A percentile compares a stretch with the other conserved stretches of the same genome.
These are phyloP conservation scores for Hydropotes inermis DNA, from an alignment of 2,113 vertebrate species.

Conservation along the genomic window DNA sequence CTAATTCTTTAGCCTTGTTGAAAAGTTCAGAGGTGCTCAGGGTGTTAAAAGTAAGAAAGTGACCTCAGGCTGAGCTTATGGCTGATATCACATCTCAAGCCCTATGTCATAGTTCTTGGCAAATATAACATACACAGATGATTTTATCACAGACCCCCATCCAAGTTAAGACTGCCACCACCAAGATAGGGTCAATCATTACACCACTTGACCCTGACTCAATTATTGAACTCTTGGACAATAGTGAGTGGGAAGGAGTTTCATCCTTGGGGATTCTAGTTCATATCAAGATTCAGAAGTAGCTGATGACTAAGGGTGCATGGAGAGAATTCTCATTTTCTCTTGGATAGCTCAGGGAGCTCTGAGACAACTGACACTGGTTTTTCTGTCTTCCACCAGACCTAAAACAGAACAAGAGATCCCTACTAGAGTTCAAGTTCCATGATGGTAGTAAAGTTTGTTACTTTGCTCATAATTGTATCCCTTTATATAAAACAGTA, in stretches of 20 bases:
- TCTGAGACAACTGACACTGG: neutral
- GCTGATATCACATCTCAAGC: neutral
- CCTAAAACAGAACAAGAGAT: neutral
- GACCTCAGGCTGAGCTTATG: neutral
- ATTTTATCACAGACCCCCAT: neutral
- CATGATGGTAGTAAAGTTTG: neutral
- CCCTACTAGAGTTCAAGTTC: neutral
- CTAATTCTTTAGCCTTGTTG: neutral
- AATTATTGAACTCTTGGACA: neutral
- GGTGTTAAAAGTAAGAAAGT: neutral
- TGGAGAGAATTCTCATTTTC: neutral
- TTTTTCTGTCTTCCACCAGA: neutral
- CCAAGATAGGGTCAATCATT: neutral
- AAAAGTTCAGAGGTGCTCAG: neutral
- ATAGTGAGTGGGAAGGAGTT: neutral
- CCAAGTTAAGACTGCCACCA: neutral
- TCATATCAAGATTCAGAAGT: neutral
- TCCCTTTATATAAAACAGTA: neutral
- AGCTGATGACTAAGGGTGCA: neutral
- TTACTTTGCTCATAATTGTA: neutral
- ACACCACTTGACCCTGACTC: neutral
- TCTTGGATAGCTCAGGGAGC: neutral
- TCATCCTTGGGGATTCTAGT: neutral
- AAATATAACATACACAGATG: neutral
- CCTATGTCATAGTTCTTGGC: neutral